A percentile compares a stretch with the other conserved stretches of the same genome.
Conservation (phyloP, 1,140 invertebrate genomes). For the Branchinecta lynchi region DNA sequence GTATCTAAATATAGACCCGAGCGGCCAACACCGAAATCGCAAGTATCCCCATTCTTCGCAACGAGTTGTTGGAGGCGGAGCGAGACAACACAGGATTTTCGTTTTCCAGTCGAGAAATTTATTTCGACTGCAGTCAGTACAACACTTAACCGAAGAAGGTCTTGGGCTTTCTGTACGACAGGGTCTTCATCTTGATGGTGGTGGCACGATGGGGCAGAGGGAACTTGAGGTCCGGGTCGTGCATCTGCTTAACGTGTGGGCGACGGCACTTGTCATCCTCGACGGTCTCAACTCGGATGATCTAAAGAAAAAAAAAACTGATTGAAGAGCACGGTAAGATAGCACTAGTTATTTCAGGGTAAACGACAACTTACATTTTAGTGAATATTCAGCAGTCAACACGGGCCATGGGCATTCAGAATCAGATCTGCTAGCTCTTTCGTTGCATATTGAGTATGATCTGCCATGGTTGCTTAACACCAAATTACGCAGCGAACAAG, state of each 20-base stretch:
- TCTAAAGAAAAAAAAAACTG: conserved; percentile 42
- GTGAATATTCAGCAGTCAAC: background rate
- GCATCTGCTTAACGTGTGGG: conserved; percentile 94
- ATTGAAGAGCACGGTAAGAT: background rate
- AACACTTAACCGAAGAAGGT: conserved; percentile 54
- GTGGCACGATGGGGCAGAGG: conserved; percentile 86
- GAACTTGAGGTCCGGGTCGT: conserved; percentile 89
- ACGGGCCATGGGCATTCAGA: too few species aligned
- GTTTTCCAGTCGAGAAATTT: background rate
- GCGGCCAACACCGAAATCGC: too few species aligned
- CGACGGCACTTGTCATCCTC: conserved; percentile 72
- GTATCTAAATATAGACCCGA: too few species aligned
- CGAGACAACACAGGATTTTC: too few species aligned
- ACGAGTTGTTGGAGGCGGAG: too few species aligned
- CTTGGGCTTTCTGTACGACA: conserved; percentile 76
- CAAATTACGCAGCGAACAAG: too few species aligned
- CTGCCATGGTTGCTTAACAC: too few species aligned
- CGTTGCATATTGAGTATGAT: background rate
- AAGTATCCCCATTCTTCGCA: too few species aligned
- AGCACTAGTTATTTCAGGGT: background rate
- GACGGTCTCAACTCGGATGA: conserved; percentile 90
- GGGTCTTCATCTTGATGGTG: conserved; percentile 56
- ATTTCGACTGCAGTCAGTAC: background rate
- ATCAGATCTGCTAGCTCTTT: too few species aligned
- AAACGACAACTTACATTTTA: background rate